phyloP scores from a whole-genome alignment of 2,113 vertebrate species.

The Lasiurus cinereus region DNA sequence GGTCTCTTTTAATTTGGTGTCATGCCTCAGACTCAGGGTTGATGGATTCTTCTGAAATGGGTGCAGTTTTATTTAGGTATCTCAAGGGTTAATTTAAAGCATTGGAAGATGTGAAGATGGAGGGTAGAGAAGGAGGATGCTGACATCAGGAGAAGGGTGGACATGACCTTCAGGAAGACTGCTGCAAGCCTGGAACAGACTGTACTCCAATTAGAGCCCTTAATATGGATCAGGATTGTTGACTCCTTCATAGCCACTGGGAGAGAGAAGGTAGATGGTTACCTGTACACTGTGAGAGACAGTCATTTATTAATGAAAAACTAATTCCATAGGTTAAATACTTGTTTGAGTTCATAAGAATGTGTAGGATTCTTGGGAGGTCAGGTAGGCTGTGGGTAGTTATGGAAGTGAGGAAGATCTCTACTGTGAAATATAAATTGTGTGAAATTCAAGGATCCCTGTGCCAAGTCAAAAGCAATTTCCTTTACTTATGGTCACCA shows the following conservation, averaged over 20 bases:
- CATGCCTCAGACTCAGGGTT: not conserved
- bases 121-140: not conserved
- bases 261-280: not conserved
- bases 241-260: too few relatives aligned
- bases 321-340: not conserved
- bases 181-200: not conserved
- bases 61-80: not conserved
- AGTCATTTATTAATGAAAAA: not conserved
- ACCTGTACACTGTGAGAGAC: not conserved
- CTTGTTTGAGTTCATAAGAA: not conserved
- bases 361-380: not conserved
- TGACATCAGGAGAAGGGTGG: not conserved
- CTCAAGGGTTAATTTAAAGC: not conserved
- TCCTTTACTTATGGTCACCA: slow-evolving; percentile 40
- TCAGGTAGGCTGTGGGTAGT: accelerated
- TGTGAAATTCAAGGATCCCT: not conserved
- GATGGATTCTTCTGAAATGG: not conserved
- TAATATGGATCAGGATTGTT: too few relatives aligned
- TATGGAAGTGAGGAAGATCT: not conserved
- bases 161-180: not conserved
- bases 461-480: slow-evolving; percentile 23
- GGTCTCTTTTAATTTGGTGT: not conserved
- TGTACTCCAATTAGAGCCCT: not conserved
- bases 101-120: not conserved
- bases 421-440: not conserved